Evolutionary conservation across 1,140 invertebrate species (phyloP).

Genomic region (Propsilocerus akamusi): DNA sequence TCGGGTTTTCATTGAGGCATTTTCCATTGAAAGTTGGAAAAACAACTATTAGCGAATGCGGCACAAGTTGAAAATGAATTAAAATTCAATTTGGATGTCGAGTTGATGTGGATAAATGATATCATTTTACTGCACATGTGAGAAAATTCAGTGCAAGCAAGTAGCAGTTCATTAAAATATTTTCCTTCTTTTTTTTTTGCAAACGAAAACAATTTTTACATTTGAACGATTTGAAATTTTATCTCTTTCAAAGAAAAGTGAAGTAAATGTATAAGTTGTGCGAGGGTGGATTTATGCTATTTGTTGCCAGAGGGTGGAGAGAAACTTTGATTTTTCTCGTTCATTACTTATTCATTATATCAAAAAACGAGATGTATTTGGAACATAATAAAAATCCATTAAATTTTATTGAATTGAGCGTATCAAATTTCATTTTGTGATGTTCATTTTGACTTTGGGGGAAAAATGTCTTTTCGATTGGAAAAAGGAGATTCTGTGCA

Average conservation of each 20-base stretch:
- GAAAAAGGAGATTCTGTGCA: too few species aligned
- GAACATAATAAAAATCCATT: conserved; percentile 4
- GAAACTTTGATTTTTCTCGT: not conserved
- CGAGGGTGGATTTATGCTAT: conserved; percentile 1
- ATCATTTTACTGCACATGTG: too few species aligned
- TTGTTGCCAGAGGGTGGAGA: not conserved
- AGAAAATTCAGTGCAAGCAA: too few species aligned
- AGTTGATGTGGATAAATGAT: too few species aligned
- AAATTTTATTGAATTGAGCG: not conserved
- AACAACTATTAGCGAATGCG: not conserved
- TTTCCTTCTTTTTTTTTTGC: too few species aligned
- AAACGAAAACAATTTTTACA: too few species aligned
- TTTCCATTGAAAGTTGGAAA: too few species aligned
- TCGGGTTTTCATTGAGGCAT: not conserved
- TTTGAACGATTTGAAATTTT: too few species aligned
- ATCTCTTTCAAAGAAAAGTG: too few species aligned
- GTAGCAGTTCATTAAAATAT: too few species aligned
- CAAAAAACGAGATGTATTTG: too few species aligned
- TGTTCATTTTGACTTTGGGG: conserved; percentile 4
- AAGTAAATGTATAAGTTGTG: not conserved
- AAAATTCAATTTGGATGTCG: not conserved
- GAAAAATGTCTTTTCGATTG: too few species aligned
- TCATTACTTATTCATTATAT: conserved; percentile 1
- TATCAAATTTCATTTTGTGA: conserved; percentile 3
- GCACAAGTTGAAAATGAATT: not conserved